Base-by-base conservation (phyloP, 92 coral and sea anemone genomes). In the Hydrozoanthus gracilis region DNA sequence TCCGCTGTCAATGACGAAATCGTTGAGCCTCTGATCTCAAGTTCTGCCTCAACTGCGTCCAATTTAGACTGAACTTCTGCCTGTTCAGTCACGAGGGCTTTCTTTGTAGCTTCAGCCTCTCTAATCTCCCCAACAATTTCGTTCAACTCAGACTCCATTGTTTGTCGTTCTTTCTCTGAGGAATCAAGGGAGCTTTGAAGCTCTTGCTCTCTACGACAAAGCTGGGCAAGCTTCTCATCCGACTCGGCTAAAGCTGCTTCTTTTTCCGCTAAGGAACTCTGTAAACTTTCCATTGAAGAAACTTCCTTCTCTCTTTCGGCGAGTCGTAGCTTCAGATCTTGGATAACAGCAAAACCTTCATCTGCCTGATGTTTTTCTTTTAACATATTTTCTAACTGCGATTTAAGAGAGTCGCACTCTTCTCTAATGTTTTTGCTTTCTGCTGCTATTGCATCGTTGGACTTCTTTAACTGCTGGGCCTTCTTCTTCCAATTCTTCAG, bases 401-500 rank as follows among this genome's bases (percentile, higher is more conserved):
- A 60, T 64, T 86, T 61, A 12, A 89, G 51, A 2, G 52, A 44
- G 17, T 86, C 94, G 39, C 89, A 79, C 61, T 90, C 91, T 17
- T 90, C 93, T 82, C 90, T 92, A 69, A 73, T 18, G 45, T 73
- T 89, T 16, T 83, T 90, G 45, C 90, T 95, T 62, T 96, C 99
- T 71, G 91, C 79, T 54, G 75, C 74, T 39, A 95, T 72, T 46
- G 69, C 67, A 48, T 95, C 96, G 56, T 80, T 82, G 0, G 92
- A 84, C 75, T 91, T 93, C 88, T 91, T 94, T 12, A 96, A 77
- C 6, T 87, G 83, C 55, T 92, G 91, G 4, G 95, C 94, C 52
- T 92, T 91, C 71, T 93, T 95, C 88, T 88, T 93, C 91, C 91
- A 87, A 14, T 87, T 87, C 17, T 88, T 90, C 56, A 92, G 82